Evolutionary conservation across 2,888 invertebrate genomes (phyloP), one percentile per base, ranked within the genome.

Genomic region (Iselma pallidipennis): DNA sequence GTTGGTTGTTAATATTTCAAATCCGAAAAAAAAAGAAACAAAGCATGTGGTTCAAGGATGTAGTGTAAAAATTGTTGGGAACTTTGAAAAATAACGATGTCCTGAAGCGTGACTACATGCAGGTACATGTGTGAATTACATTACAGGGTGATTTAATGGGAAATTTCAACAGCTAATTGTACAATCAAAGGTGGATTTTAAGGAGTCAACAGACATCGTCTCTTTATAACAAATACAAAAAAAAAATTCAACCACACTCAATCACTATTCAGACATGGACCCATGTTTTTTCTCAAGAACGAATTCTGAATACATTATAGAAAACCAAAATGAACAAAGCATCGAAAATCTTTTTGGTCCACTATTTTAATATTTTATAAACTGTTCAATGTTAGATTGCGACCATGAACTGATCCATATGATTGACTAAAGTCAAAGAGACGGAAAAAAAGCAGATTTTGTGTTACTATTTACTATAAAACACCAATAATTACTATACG

Each of bases 1-100:
- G 4, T n/a, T n/a, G 3, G n/a, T 14, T 14, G 4, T 33, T 33
- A n/a, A 33, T n/a, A 9, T 3, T 12, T 12, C 10, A 10, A 3
- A 10, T 31, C 12, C 5, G 33, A 16, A 37, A 16, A 16, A 45
- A 21, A 45, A 67, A 66, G 66, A 70, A 67, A 67, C 64, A 66
- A 69, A 66, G 66, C 66, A 67, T 68, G 61, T 67, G 67, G 70
- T 70, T 59, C 63, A 63, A 63, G 63, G 63, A 59, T 63, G 53
- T 10, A 14, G 49, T 23, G 37, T 59, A 59, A 61, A 62, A 71
- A 71, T 69, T 68, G 66, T 57, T 71, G 68, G 67, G 71, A 71
- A 71, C 60, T 55, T n/a, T n/a, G n/a, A n/a, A n/a, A n/a, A n/a
- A n/a, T n/a, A n/a, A n/a, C 33, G 28, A 56, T 48, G 49, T 63